These are phyloP conservation scores for Gadus macrocephalus DNA, from an alignment of 2,113 vertebrate genomes.

Conservation along the genomic window DNA sequence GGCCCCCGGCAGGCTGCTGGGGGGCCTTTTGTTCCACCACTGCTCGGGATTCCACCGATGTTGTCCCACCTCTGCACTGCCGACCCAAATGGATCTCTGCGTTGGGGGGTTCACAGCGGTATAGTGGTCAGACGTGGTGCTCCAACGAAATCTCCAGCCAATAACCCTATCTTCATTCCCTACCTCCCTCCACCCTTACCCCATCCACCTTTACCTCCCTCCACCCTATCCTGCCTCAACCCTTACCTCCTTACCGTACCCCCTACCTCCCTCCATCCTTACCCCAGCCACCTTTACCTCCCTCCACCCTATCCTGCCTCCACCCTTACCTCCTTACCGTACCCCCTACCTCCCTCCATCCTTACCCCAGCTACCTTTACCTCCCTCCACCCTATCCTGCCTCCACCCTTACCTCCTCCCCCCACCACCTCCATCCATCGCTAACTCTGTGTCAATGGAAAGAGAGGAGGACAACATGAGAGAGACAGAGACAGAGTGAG, in stretches of 20 bases:
- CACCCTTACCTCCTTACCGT: too few relatives aligned
- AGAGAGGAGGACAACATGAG: slow-evolving; percentile 6
- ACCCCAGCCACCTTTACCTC: too few relatives aligned
- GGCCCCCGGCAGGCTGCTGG: slow-evolving; percentile 32
- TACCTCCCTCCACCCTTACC: neutral
- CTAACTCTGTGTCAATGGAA: too few relatives aligned
- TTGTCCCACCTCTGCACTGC: slow-evolving; percentile 28
- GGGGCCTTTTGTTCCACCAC: slow-evolving; percentile 43
- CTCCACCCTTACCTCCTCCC: neutral
- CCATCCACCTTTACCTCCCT: neutral
- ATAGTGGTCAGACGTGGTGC: neutral
- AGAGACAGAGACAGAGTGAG: slow-evolving; percentile 14
- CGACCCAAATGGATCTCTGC: slow-evolving; percentile 24
- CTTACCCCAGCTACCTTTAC: too few relatives aligned
- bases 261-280: too few relatives aligned
- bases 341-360: too few relatives aligned
- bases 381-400: too few relatives aligned
- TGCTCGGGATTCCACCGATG: slow-evolving; percentile 52
- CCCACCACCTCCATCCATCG: neutral
- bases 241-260: slow-evolving; percentile 11
- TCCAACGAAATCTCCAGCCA: too few relatives aligned
- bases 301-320: too few relatives aligned
- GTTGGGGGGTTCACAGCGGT: slow-evolving; percentile 13
- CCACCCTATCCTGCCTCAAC: slow-evolving; percentile 14
- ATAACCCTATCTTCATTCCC: too few relatives aligned